A percentile compares a stretch with the other conserved stretches of the same genome.
phyloP scores from a whole-genome alignment of 2,113 vertebrate genomes.

The Balaeniceps rex region DNA sequence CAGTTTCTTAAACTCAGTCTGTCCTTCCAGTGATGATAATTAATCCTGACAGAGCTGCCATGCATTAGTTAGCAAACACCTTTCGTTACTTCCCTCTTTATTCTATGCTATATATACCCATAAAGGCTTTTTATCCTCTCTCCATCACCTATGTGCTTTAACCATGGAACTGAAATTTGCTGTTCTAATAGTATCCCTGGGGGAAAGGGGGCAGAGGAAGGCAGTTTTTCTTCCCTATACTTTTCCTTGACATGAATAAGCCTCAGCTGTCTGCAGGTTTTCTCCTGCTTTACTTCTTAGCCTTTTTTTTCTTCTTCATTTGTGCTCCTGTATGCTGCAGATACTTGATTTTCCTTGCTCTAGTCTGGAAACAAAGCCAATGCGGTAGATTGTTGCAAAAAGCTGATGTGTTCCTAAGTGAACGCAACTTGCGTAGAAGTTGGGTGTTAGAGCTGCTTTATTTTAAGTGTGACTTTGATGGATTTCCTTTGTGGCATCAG shows the following conservation, averaged over 20 bases:
- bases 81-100: not conserved
- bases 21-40: not conserved
- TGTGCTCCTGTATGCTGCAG: not conserved
- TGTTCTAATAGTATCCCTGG: not conserved
- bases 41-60: not conserved
- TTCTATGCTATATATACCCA: not conserved
- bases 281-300: not conserved
- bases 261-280: not conserved
- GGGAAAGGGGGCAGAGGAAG: not conserved
- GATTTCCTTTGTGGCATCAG: conserved; percentile 14
- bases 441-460: not conserved
- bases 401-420: not conserved
- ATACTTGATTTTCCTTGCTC: not conserved
- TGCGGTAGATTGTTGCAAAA: not conserved
- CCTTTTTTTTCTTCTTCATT: not conserved
- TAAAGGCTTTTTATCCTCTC: not conserved
- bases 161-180: not conserved
- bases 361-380: not conserved
- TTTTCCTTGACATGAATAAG: not conserved
- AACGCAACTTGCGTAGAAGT: not conserved
- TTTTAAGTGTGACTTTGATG: not conserved
- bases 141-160: not conserved
- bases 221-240: not conserved
- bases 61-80: not conserved
- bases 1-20: not conserved